Evolutionary conservation across 2,797 vertebrate species (phyloP), one percentile per base, ranked within the genome.

Genomic region (Smutsia gigantea): DNA sequence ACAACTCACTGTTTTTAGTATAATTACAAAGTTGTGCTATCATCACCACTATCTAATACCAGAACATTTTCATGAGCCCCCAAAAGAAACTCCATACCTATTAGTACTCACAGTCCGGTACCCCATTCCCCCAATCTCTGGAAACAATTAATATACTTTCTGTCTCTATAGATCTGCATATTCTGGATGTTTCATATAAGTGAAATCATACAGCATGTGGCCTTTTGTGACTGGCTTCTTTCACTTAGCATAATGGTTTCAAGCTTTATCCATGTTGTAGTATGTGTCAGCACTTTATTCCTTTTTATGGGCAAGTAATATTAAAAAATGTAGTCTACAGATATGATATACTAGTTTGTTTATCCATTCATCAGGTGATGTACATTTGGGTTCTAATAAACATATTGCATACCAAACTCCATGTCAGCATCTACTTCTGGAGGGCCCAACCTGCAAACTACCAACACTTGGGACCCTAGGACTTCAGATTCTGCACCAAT

Each of bases 341-440:
- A 37, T 84, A n/a, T 27, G 49, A 37, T 84, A n/a, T 27, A 83
- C 21, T 34, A 49, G 46, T 87, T 79, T 91, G 13, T 82, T 94
- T 77, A 78, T 69, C 25, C 6, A 69, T 74, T 74, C 27, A 96
- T 61, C 23, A 72, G 25, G 57, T 93, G 10, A 83, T 95, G 25
- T 85, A 31, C 17, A 74, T 49, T 66, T 95, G 39, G 9, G 21
- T 69, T 93, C 69, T 95, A 86, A 89, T 64, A 78, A 77, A 82
- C 27, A 18, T 87, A 39, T 87, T 86, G 49, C 5, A 66, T 4
- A 17, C 27, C 31, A 66, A 63, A 81, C 39, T 85, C 31, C 63
- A n/a, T 84, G 59, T 88, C 63, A 72, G 49, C 23, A 49, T 88
- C 34, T 95, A 55, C 19, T 88, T 95, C 42, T 91, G 27, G 31